Conservation (phyloP, 2,888 invertebrate species). For the Hybos culiciformis region DNA sequence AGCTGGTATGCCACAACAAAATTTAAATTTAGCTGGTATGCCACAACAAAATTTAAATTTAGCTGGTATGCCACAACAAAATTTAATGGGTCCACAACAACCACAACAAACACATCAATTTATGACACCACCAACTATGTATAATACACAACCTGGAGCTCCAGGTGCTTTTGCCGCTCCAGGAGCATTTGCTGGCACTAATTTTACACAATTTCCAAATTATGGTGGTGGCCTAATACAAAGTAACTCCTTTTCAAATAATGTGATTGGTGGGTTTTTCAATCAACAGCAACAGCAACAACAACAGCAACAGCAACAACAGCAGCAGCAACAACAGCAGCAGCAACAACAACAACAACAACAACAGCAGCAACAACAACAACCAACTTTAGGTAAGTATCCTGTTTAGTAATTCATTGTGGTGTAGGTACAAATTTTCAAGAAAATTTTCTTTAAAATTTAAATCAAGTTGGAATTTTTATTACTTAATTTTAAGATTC, state of each 20-base stretch:
- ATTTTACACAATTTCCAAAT: constrained; percentile 31
- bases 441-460: too few species aligned
- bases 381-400: constrained; percentile 18
- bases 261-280: too few species aligned
- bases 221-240: constrained; percentile 26
- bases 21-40: constrained; percentile 18
- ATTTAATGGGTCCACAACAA: constrained; percentile 23
- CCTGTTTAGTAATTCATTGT: constrained; percentile 15
- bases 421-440: too few species aligned
- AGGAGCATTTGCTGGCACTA: too few species aligned
- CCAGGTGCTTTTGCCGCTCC: constrained; percentile 29
- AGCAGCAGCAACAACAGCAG: too few species aligned
- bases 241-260: too few species aligned
- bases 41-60: constrained; percentile 19
- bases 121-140: constrained; percentile 36
- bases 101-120: constrained; percentile 24
- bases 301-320: too few species aligned
- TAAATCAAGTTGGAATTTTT: too few species aligned
- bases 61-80: constrained; percentile 20
- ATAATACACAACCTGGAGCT: constrained; percentile 34
- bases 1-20: constrained; percentile 20
- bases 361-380: constrained; percentile 16
- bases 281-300: not conserved
- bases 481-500: too few species aligned
- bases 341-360: constrained; percentile 10